Conservation (phyloP, 2,888 invertebrate species). For the Plemyria rubiginata region DNA sequence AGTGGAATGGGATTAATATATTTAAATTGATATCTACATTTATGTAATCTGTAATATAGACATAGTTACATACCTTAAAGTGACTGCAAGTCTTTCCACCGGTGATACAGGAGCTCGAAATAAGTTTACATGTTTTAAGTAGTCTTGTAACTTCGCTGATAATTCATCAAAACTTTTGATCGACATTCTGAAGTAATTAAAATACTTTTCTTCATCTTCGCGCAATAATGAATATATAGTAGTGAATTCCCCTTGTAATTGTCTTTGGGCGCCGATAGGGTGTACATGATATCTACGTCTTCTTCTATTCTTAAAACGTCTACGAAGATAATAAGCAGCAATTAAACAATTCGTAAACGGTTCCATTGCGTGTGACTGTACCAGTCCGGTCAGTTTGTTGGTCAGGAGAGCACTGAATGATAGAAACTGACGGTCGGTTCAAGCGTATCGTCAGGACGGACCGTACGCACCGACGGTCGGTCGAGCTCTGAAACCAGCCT, state of each 20-base stretch:
- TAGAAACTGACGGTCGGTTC: no score
- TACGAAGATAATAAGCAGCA: conserved; percentile 34
- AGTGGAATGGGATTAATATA: neutral
- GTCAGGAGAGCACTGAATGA: no score
- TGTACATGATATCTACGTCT: conserved; percentile 33
- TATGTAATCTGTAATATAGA: conserved; percentile 22
- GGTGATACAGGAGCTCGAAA: conserved; percentile 29
- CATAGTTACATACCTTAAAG: no score
- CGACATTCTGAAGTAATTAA: conserved; percentile 40
- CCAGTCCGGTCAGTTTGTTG: no score
- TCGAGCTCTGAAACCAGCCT: no score
- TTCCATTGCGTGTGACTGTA: no score
- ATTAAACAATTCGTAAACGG: no score
- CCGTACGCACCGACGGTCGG: no score
- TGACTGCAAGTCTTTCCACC: neutral
- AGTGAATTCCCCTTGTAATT: conserved; percentile 27
- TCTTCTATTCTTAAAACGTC: conserved; percentile 19
- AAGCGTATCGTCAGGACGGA: conserved; percentile 16
- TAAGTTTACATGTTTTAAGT: conserved; percentile 34
- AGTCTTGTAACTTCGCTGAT: conserved; percentile 31
- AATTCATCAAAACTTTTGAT: conserved; percentile 21
- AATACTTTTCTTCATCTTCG: conserved; percentile 36
- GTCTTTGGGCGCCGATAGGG: conserved; percentile 33
- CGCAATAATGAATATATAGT: conserved; percentile 35
- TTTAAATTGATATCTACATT: neutral